phyloP scores from a whole-genome alignment of 2,888 invertebrate genomes.

The Mantis religiosa region DNA sequence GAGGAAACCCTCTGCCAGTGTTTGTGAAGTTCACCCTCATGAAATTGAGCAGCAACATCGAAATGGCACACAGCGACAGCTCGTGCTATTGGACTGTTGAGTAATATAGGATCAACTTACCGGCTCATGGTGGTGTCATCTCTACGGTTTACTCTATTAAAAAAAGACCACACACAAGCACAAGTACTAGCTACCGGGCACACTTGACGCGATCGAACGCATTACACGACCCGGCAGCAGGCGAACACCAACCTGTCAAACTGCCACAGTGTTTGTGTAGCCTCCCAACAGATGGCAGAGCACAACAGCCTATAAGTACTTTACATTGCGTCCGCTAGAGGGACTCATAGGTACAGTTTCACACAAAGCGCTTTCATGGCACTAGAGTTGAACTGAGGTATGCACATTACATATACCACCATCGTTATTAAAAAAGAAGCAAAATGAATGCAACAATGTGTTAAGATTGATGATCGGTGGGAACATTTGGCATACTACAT shows the following conservation, averaged over 20 bases:
- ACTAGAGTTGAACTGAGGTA: too few relatives aligned
- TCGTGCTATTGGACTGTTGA: neutral
- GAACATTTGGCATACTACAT: too few relatives aligned
- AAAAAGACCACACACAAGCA: neutral
- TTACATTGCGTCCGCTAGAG: neutral
- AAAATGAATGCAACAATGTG: too few relatives aligned
- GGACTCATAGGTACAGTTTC: too few relatives aligned
- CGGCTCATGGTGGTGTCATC: neutral
- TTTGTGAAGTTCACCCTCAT: neutral
- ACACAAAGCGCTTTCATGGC: too few relatives aligned
- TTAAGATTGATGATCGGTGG: too few relatives aligned
- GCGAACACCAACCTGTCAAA: neutral
- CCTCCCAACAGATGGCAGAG: neutral
- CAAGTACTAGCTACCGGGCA: neutral
- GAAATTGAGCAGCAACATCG: neutral
- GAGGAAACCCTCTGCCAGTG: neutral
- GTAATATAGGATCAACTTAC: neutral
- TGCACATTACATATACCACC: too few relatives aligned
- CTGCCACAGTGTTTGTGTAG: neutral
- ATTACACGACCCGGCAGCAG: neutral
- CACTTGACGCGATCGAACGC: neutral
- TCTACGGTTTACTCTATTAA: neutral
- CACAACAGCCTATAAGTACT: neutral
- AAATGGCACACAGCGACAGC: neutral
- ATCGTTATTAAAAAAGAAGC: too few relatives aligned